Base-by-base conservation (phyloP, 1,140 invertebrate genomes). In the Anoplolepis gracilipes region DNA sequence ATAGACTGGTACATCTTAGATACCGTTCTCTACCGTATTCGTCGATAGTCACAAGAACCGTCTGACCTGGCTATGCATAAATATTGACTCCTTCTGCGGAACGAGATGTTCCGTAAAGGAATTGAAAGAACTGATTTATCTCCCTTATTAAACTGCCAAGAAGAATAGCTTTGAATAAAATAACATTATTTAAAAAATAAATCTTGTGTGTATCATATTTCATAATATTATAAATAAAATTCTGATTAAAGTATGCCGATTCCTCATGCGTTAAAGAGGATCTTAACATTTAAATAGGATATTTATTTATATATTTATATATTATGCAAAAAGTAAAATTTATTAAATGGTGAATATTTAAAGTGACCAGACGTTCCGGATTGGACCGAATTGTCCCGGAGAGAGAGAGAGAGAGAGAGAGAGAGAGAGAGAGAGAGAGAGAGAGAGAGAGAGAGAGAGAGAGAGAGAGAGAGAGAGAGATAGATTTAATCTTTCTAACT, bases 1-100 rank as follows among this genome's bases (percentile, higher is more conserved):
- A 59, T 79, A 79, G 75, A 82, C 78, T 82, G 53, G 55, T 73
- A 82, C 78, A 73, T 73, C 53, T 82, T 73, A 13, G 36, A 61
- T 82, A 57, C 67, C 36, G 13, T 82, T 72, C 67, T 73, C 36
- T 59, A 3, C 65, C 53, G 22, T 82, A 82, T 73, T 82, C 7
- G 78, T 73, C 78, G 53, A 82, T 82, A 82, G 39, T 73, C 78
- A 22, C 30, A 82, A 82, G 36, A 73, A 82, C 46, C 46, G 8
- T 10, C 22, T 13, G 73, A 49, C 49, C 22, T 57, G 7, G 4
- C 77, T 42, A 36, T 22, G 46, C 46, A 11, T 82, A 42, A 81
- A 59, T 70, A 73, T 59, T 4, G n/a, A 22, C 64, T n/a, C 30
- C 30, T 67, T 78, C n/a, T 62, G 62, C n/a, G 10, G 5, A 49